These are phyloP conservation scores for Tipula unca DNA, from an alignment of 2,888 invertebrate genomes.

Conservation along the genomic window DNA sequence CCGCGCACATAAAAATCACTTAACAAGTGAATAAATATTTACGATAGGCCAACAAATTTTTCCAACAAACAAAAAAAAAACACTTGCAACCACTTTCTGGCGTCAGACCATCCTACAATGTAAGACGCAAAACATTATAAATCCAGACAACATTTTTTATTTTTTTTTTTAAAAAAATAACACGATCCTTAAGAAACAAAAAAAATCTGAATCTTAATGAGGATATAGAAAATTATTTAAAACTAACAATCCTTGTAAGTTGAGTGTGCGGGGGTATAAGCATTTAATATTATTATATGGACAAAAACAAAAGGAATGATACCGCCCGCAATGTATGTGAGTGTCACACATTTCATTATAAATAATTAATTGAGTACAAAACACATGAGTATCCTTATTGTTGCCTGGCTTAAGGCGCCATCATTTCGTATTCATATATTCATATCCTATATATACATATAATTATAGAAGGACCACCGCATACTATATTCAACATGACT, in stretches of 20 bases:
- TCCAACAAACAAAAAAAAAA: neutral
- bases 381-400: neutral
- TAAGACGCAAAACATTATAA: neutral
- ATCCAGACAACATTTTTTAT: neutral
- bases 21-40: slow-evolving; percentile 18
- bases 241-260: neutral
- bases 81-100: slow-evolving; percentile 17
- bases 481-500: neutral
- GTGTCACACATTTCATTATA: neutral
- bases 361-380: neutral
- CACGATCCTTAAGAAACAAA: neutral
- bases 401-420: neutral
- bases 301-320: neutral
- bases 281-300: neutral
- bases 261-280: neutral
- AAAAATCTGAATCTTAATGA: neutral
- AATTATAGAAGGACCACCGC: neutral
- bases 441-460: neutral
- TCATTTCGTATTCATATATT: neutral
- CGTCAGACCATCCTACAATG: neutral
- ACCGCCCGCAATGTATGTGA: neutral
- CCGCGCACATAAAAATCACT: neutral
- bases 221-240: neutral
- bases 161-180: neutral
- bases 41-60: no score